Percentiles rank a stretch among this genome's conserved stretches.
phyloP scores from a whole-genome alignment of 30 jellyfish, hydroid and myxozoan genomes.

The Mastigias papua region DNA sequence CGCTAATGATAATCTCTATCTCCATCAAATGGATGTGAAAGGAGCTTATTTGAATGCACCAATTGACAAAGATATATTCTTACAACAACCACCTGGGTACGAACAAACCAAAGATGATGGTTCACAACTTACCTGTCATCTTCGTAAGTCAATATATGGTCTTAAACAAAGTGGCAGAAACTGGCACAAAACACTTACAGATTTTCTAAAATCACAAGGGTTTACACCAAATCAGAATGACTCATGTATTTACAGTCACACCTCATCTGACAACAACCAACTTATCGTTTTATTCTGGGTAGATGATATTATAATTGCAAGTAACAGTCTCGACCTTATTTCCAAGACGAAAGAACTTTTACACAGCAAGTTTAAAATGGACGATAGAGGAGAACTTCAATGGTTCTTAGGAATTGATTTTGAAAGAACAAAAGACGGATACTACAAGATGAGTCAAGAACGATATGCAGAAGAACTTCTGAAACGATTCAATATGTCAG shows the following conservation, averaged over 20 bases:
- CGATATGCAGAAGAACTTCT: too few species aligned
- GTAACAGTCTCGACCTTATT: too few species aligned
- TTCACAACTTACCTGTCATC: slow-evolving; percentile 10
- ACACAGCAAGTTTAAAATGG: too few species aligned
- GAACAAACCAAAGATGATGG: not conserved
- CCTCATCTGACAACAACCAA: not conserved
- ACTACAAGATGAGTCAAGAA: too few species aligned
- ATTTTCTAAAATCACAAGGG: slow-evolving; percentile 29
- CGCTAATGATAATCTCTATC: slow-evolving; percentile 12
- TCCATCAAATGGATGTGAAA: slow-evolving; percentile 57
- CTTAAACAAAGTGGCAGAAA: slow-evolving; percentile 31
- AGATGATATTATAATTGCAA: too few species aligned
- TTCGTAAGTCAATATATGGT: slow-evolving; percentile 21
- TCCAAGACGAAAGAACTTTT: too few species aligned
- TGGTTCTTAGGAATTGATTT: too few species aligned
- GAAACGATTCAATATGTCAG: too few species aligned
- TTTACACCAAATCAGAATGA: slow-evolving; percentile 20
- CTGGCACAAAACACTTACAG: slow-evolving; percentile 25
- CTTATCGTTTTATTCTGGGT: not conserved
- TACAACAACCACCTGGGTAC: slow-evolving; percentile 34
- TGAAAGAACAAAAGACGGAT: too few species aligned
- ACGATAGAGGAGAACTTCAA: too few species aligned
- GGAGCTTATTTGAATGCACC: slow-evolving; percentile 43
- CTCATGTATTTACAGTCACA: not conserved
- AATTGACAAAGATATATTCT: slow-evolving; percentile 20